Evolutionary conservation across 2,888 invertebrate species (phyloP), one percentile per base, ranked within the genome.

Genomic region (Xanthostigma xanthostigma): DNA sequence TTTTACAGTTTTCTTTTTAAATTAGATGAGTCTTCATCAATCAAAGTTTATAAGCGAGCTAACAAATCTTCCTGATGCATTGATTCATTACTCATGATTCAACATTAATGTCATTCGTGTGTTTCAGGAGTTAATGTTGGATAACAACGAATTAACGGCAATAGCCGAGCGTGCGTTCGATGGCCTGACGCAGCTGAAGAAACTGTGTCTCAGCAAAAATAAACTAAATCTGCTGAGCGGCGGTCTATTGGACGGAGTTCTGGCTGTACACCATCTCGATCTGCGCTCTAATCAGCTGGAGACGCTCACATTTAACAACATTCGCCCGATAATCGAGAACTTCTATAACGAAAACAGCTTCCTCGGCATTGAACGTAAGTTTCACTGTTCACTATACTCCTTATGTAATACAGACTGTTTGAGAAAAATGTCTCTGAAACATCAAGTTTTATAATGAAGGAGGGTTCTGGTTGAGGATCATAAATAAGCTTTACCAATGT

Each of bases 161-260:
- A 80, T 90, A 56, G 81, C 83, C 9, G 81, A 83, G 58, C 75
- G 82, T 49, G 88, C 88, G 13, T 78, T 90, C 59, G 79, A 81
- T 52, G 87, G 87, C 0, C 68, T 89, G 60, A 78, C 78, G 52
- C 79, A 80, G 61, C 72, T 90, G 54, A 74, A 75, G 60, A 79
- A 80, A 57, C 68, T 90, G 55, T 78, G 77, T 59, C 73, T 90
- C 49, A 80, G 82, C 60, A 81, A 84, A 60, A 90, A 90, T 71
- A 78, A 80, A 59, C 73, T 90, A 48, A 77, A 78, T 44, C 71
- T 74, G 41, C 74, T 90, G 53, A 81, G 83, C 51, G 74, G 80
- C 38, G 81, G 81, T 38, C 70, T 86, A 52, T 77, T 90, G 53
- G 76, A 78, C 53, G 83, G 81, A n/a, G 80, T 84, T 11, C 74